A percentile compares a stretch with the other conserved stretches of the same genome.
Evolutionary conservation across 1,140 invertebrate species (phyloP).

Genomic region (Scaptomyza pallida): DNA sequence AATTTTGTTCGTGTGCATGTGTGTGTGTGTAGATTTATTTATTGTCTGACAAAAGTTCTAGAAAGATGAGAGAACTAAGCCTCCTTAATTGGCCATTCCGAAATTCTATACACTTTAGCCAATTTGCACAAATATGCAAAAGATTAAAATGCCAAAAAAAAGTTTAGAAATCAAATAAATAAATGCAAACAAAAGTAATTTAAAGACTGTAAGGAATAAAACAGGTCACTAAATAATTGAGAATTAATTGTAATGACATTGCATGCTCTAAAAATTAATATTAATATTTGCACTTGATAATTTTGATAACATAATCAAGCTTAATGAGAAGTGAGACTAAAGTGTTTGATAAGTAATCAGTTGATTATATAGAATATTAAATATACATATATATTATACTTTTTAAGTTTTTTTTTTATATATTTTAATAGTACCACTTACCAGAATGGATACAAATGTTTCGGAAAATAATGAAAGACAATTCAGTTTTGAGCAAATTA

Average conservation of each 20-base stretch:
- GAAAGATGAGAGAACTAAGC: slow-evolving; percentile 32
- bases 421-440: too few relatives aligned
- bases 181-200: neutral
- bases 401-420: too few relatives aligned
- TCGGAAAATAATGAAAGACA: too few relatives aligned
- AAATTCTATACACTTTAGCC: neutral
- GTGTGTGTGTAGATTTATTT: slow-evolving; percentile 61
- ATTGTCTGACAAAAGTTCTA: slow-evolving; percentile 35
- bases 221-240: neutral
- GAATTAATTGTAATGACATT: slow-evolving; percentile 12
- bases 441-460: too few relatives aligned
- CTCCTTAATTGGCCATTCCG: slow-evolving; percentile 45
- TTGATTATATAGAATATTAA: neutral
- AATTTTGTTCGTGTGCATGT: neutral
- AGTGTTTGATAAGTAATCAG: neutral
- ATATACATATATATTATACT: neutral
- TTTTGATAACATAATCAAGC: neutral
- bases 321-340: neutral
- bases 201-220: neutral
- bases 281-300: neutral
- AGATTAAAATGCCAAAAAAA: neutral
- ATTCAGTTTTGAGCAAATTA: too few relatives aligned
- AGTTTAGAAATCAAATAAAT: neutral
- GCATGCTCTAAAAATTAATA: neutral
- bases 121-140: neutral